phyloP scores from a whole-genome alignment of 2,113 vertebrate genomes.

The Grammomys surdaster region DNA sequence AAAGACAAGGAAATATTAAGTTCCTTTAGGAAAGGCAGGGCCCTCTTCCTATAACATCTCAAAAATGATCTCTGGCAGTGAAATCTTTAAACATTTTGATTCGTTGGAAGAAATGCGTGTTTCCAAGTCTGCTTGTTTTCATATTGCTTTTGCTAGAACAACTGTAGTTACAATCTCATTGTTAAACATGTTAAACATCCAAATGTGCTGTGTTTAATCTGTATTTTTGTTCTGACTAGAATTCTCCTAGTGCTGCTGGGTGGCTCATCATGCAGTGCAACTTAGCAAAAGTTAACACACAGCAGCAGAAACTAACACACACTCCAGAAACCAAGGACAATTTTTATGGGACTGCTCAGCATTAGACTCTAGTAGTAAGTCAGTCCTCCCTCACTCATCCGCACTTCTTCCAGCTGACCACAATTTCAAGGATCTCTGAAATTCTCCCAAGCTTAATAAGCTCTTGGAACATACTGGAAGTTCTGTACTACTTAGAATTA shows the following conservation, averaged over 20 bases:
- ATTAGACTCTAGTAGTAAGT: background rate
- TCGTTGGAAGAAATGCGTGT: background rate
- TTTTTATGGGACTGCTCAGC: background rate
- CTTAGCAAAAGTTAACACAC: background rate
- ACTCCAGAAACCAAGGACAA: background rate
- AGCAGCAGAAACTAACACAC: background rate
- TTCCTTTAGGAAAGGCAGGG: background rate
- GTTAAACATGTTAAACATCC: constrained; percentile 8
- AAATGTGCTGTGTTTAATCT: background rate
- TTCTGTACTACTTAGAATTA: background rate
- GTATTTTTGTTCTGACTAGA: constrained; percentile 1
- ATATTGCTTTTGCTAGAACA: constrained; percentile 30
- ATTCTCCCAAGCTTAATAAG: background rate
- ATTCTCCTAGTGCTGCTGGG: background rate
- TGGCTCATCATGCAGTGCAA: background rate
- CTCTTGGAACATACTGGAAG: background rate
- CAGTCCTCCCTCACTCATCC: background rate
- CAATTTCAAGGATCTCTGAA: background rate
- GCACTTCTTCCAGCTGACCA: background rate
- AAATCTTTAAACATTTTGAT: constrained; percentile 50
- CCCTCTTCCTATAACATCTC: constrained; percentile 30
- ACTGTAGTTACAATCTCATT: background rate
- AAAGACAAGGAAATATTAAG: constrained; percentile 28
- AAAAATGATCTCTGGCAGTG: constrained; percentile 27
- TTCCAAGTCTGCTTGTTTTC: background rate